Evolutionary conservation across 2,113 vertebrate genomes (phyloP), one percentile per base, ranked within the genome.

Genomic region (Morone chrysops): DNA sequence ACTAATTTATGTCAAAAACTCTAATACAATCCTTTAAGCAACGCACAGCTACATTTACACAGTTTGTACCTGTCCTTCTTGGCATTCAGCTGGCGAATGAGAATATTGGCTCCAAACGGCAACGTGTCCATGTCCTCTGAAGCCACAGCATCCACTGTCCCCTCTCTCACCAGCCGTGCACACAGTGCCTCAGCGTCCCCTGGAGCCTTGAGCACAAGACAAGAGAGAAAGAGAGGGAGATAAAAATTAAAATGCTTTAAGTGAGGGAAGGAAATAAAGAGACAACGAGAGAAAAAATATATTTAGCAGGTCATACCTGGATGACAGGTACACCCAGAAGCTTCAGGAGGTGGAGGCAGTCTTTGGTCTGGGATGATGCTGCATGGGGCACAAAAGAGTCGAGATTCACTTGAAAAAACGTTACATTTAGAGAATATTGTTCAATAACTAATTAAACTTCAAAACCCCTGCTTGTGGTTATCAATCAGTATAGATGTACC

Each of bases 101-200:
- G 90, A 74, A 90, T 5, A 17, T 22, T 85, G 36, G 92, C 94
- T 45, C 96, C 96, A 41, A 97, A 97, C 0, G 96, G 94, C 84
- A 97, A 83, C 0, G 96, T 95, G 87, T 97, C 96, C 96, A 96
- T 96, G 88, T 97, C 96, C 82, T 97, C 96, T 2, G 96, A 96
- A 0, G 96, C 95, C 47, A 95, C 95, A 2, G 94, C 95, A 4
- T 95, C 83, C 53, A 92, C 96, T 40, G 51, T 83, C 7, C 94
- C 93, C 0, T 67, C 50, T 51, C 74, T 94, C 68, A 95, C 95
- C 86, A 97, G 89, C 47, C 82, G 80, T 1, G 96, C 96, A 8
- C 96, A 97, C 8, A 92, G 84, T 0, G 95, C 96, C 76, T 96
- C 96, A 8, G 94, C 96, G 6, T 97, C 96, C 20, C 92, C 90